Conservation (phyloP, 2,797 vertebrate genomes). For the Atherinosoma microstoma region DNA sequence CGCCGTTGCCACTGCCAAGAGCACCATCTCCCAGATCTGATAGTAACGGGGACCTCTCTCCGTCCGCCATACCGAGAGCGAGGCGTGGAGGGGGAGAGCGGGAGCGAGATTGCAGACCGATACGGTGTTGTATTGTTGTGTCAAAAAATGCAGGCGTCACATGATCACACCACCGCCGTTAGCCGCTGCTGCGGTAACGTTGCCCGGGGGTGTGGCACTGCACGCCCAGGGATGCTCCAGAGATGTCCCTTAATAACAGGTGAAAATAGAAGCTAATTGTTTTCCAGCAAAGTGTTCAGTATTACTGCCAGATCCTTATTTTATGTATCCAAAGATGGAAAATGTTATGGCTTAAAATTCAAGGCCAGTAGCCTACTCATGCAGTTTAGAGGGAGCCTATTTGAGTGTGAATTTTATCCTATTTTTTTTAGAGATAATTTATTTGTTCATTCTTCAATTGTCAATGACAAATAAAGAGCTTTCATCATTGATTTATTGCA, state of each 20-base stretch:
- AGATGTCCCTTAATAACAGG: too few relatives aligned
- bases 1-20: slow-evolving; percentile 84
- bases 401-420: too few relatives aligned
- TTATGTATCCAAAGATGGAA: too few relatives aligned
- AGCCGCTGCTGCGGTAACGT: slow-evolving; percentile 72
- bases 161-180: slow-evolving; percentile 66
- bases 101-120: slow-evolving; percentile 54
- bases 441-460: neutral
- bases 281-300: too few relatives aligned
- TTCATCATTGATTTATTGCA: neutral
- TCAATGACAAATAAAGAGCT: too few relatives aligned
- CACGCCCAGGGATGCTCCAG: slow-evolving; percentile 14
- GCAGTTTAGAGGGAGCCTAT: too few relatives aligned
- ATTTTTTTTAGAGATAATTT: too few relatives aligned
- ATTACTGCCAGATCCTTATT: too few relatives aligned
- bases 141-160: slow-evolving; percentile 82
- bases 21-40: slow-evolving; percentile 89
- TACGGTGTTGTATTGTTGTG: slow-evolving; percentile 78
- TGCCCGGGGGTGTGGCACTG: slow-evolving; percentile 56
- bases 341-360: too few relatives aligned
- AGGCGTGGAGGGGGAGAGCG: slow-evolving; percentile 58
- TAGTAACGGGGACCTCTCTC: slow-evolving; percentile 92
- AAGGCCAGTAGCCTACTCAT: too few relatives aligned
- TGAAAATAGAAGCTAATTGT: neutral
- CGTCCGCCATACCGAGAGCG: slow-evolving; percentile 89